These are phyloP conservation scores for Berghia stephanieae DNA, from an alignment of 1,140 invertebrate species.

Conservation along the genomic window DNA sequence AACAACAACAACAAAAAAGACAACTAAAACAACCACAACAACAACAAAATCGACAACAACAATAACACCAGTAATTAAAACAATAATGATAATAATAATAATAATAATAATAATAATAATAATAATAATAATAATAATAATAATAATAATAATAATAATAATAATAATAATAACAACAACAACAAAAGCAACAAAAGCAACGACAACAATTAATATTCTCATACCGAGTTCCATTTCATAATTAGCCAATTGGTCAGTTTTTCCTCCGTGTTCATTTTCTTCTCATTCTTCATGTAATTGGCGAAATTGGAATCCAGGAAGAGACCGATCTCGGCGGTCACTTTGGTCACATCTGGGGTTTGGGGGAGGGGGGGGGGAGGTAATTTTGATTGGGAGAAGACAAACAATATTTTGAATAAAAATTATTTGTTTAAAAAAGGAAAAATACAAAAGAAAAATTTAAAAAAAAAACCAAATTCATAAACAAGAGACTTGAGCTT, in stretches of 20 bases:
- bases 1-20: background rate
- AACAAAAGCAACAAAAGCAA: background rate
- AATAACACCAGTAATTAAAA: background rate
- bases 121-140: background rate
- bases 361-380: too few relatives aligned
- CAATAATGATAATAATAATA: background rate
- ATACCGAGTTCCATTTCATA: too few relatives aligned
- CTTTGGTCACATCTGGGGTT: slow-evolving; percentile 1
- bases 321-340: background rate
- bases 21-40: slow-evolving; percentile 2
- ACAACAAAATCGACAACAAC: background rate
- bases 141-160: background rate
- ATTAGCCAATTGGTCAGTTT: too few relatives aligned
- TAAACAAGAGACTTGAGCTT: background rate
- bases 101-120: background rate
- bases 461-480: background rate
- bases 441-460: background rate
- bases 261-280: too few relatives aligned
- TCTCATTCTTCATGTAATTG: too few relatives aligned
- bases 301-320: background rate
- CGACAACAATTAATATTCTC: background rate
- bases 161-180: background rate
- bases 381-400: too few relatives aligned
- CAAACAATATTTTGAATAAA: background rate
- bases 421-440: background rate